Conservation (phyloP, 2,113 vertebrate species). For the Myotis brandtii region DNA sequence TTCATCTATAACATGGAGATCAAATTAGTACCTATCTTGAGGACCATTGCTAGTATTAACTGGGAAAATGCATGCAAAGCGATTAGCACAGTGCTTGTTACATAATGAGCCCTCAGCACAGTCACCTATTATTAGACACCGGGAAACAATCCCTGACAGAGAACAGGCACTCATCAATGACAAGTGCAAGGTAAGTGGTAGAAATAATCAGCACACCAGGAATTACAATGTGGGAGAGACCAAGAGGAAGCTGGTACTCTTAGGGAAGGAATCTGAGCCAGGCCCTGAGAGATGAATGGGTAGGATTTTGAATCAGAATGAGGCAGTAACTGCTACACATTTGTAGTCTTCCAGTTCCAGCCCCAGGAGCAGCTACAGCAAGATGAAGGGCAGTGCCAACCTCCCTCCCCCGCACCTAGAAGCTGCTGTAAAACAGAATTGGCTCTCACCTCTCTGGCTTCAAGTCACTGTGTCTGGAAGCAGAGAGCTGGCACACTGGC, state of each 20-base stretch:
- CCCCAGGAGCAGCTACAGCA: not conserved
- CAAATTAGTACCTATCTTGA: not conserved
- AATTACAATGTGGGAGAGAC: not conserved
- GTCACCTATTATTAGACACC: not conserved
- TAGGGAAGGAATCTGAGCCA: not conserved
- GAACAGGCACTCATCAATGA: not conserved
- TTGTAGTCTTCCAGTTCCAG: not conserved
- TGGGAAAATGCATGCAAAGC: not conserved
- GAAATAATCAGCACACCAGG: not conserved
- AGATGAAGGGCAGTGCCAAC: not conserved
- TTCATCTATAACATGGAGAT: not conserved
- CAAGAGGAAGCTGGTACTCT: not conserved
- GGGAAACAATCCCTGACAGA: not conserved
- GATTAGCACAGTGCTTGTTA: not conserved
- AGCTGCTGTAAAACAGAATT: not conserved
- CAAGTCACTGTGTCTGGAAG: not conserved
- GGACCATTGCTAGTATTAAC: not conserved
- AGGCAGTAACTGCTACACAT: not conserved
- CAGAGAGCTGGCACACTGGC: not conserved
- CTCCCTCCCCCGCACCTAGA: accelerated
- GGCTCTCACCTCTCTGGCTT: not conserved
- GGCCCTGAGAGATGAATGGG: not conserved
- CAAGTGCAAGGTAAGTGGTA: not conserved
- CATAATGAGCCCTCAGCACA: not conserved
- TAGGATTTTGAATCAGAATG: conserved; percentile 6